Evolutionary conservation across 2,888 invertebrate species (phyloP).

Genomic region (Lasioglossum vierecki): DNA sequence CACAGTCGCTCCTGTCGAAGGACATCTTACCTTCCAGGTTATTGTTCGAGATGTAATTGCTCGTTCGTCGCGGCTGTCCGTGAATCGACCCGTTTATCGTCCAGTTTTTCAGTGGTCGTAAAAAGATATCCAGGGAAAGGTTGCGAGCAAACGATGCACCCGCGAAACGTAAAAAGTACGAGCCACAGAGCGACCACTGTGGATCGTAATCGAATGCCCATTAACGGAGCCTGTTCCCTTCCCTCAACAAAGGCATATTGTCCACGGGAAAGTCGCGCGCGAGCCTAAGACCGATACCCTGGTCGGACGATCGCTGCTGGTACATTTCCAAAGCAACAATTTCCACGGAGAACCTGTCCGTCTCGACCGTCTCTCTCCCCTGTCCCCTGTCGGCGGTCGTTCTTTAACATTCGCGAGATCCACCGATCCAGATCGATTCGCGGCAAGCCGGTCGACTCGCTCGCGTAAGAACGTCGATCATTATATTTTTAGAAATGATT

Average conservation of each 20-base stretch:
- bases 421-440: conserved; percentile 58
- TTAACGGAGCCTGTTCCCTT: conserved; percentile 27
- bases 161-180: conserved; percentile 28
- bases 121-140: conserved; percentile 12
- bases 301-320: background rate
- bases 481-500: conserved; percentile 76
- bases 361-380: conserved; percentile 12
- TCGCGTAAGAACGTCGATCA: conserved; percentile 57
- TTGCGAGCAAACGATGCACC: conserved; percentile 4
- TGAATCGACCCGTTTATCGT: conserved; percentile 8
- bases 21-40: background rate
- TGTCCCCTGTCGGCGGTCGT: background rate
- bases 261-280: conserved; percentile 10
- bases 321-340: conserved; percentile 13
- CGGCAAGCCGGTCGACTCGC: conserved; percentile 33
- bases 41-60: background rate
- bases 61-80: background rate
- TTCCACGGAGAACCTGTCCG: conserved; percentile 52
- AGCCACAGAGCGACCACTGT: conserved; percentile 38
- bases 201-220: conserved; percentile 30
- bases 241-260: conserved; percentile 46
- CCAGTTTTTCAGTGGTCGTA: background rate
- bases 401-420: conserved; percentile 28
- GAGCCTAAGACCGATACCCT: conserved; percentile 1
- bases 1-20: background rate